Percentiles rank a stretch among this genome's conserved stretches.
These are phyloP conservation scores for Abscondita cerata DNA, from an alignment of 2,888 invertebrate genomes.

Conservation along the genomic window DNA sequence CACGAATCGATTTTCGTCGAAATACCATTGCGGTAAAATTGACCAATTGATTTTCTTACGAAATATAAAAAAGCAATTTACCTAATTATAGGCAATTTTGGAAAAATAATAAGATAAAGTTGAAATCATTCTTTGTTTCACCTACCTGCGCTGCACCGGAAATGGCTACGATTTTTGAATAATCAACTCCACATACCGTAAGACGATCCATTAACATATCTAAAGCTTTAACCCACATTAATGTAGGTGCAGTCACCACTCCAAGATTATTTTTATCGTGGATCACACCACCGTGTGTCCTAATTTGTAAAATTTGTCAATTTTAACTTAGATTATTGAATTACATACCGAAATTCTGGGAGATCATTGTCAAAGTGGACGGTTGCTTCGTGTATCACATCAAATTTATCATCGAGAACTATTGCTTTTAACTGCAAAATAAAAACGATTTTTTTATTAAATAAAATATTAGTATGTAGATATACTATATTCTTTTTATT, in stretches of 20 bases:
- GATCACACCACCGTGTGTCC: slow-evolving; percentile 69
- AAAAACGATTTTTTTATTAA: background rate
- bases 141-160: slow-evolving; percentile 91
- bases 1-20: too few relatives aligned
- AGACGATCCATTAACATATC: slow-evolving; percentile 90
- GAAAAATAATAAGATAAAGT: background rate
- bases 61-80: background rate
- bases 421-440: slow-evolving; percentile 87
- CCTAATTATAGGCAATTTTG: background rate
- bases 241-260: slow-evolving; percentile 79
- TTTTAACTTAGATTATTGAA: background rate
- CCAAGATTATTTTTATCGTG: slow-evolving; percentile 61
- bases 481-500: too few relatives aligned
- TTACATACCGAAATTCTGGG: slow-evolving; percentile 84
- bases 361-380: slow-evolving; percentile 92
- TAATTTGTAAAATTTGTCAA: slow-evolving; percentile 43
- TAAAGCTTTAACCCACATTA: slow-evolving; percentile 95
- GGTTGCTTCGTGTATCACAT: slow-evolving; percentile 77
- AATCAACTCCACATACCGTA: slow-evolving; percentile 81
- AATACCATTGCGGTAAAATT: too few relatives aligned
- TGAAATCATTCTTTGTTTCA: background rate
- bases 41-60: too few relatives aligned
- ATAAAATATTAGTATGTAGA: too few relatives aligned
- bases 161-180: slow-evolving; percentile 80
- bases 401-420: slow-evolving; percentile 76